phyloP scores from a whole-genome alignment of 2,797 vertebrate species.

The Setipinna tenuifilis region DNA sequence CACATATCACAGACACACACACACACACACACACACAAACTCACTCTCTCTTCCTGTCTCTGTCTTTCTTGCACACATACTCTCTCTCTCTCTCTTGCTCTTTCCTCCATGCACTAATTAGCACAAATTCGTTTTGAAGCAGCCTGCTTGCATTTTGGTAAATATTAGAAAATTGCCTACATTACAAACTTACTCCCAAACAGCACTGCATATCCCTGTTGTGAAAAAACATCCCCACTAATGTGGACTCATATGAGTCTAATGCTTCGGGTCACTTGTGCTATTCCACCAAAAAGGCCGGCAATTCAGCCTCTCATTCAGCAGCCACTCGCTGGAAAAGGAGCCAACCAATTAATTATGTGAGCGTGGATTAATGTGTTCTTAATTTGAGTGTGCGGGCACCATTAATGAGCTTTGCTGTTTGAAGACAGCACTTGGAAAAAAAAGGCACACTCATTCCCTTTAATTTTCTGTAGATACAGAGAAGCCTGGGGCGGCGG shows the following conservation, averaged over 20 bases:
- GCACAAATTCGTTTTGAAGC: not conserved
- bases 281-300: not conserved
- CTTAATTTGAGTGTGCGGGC: slow-evolving; percentile 62
- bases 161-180: slow-evolving; percentile 1
- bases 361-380: slow-evolving; percentile 62
- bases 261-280: not conserved
- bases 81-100: not conserved
- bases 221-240: not conserved
- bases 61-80: not conserved
- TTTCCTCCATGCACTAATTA: not conserved
- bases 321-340: slow-evolving; percentile 33
- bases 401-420: slow-evolving; percentile 59
- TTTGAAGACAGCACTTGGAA: slow-evolving; percentile 66
- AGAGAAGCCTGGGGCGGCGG: not conserved
- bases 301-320: not conserved
- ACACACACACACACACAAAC: not conserved
- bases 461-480: not conserved
- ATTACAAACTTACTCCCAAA: not conserved
- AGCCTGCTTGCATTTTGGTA: not conserved
- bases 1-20: not conserved
- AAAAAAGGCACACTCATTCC: not conserved
- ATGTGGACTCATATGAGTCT: not conserved
- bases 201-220: not conserved
- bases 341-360: slow-evolving; percentile 60
- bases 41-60: too few species aligned